These are phyloP conservation scores for Acanthococcus lagerstroemiae DNA, from an alignment of 2,888 invertebrate species.

Conservation along the genomic window DNA sequence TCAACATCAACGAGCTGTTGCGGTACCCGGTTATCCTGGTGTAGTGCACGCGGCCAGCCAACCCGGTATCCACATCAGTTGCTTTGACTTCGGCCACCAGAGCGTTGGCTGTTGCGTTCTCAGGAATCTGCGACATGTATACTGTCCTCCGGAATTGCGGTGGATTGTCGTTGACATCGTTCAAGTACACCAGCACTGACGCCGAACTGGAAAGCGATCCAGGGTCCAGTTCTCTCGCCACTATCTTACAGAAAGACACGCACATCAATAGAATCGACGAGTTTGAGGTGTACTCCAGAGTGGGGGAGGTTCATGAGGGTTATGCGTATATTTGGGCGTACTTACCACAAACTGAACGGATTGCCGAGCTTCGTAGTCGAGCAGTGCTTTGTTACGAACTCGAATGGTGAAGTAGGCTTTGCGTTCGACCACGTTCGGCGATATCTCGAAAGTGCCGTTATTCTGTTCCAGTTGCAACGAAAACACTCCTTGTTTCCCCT, in stretches of 20 bases:
- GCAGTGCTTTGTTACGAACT: conserved; percentile 66
- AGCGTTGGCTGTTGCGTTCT: conserved; percentile 67
- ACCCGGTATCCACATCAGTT: conserved; percentile 44
- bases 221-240: conserved; percentile 71
- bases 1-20: conserved; percentile 66
- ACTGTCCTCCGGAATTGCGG: conserved; percentile 64
- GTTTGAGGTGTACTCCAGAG: too few species aligned
- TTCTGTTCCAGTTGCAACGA: conserved; percentile 65
- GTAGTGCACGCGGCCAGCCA: conserved; percentile 66
- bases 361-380: conserved; percentile 75
- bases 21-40: conserved; percentile 65
- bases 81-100: conserved; percentile 50
- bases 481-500: conserved; percentile 73
- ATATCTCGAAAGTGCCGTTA: conserved; percentile 80
- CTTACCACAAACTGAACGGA: conserved; percentile 62
- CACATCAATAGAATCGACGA: conserved; percentile 11
- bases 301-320: background rate
- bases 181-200: conserved; percentile 66
- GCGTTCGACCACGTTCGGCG: conserved; percentile 70
- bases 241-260: conserved; percentile 51
- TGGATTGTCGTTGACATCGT: conserved; percentile 79
- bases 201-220: conserved; percentile 55
- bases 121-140: conserved; percentile 66
- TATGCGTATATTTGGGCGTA: background rate
- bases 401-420: conserved; percentile 67